Conservation (phyloP, 2,113 vertebrate genomes). For the Zootoca vivipara region DNA sequence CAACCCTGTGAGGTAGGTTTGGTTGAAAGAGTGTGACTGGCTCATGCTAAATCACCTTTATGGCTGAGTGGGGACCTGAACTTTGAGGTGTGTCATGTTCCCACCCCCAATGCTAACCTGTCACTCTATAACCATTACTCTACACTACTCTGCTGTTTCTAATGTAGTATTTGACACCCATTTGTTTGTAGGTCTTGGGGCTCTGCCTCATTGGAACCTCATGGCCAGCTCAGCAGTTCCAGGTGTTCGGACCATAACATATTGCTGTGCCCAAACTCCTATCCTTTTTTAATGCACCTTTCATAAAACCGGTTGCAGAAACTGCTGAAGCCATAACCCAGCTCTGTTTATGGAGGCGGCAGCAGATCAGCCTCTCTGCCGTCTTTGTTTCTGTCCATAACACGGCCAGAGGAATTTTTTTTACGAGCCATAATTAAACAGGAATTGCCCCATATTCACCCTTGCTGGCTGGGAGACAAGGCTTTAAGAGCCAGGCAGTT, state of each 20-base stretch:
- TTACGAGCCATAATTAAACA: conserved; percentile 68
- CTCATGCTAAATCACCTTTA: not conserved
- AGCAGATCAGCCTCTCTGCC: conserved; percentile 59
- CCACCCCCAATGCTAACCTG: not conserved
- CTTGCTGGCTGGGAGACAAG: conserved; percentile 49
- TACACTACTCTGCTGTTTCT: not conserved
- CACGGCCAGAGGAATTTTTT: conserved; percentile 41
- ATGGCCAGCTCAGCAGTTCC: conserved; percentile 28
- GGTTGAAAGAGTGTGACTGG: not conserved
- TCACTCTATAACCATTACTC: not conserved
- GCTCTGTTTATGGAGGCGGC: conserved; percentile 65
- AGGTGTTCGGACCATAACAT: conserved; percentile 59
- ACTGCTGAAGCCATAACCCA: conserved; percentile 71
- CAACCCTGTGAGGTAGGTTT: not conserved
- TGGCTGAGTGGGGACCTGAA: not conserved
- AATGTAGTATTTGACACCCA: not conserved
- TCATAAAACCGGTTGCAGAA: conserved; percentile 65
- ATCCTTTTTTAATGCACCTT: conserved; percentile 42
- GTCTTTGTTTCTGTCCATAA: conserved; percentile 23
- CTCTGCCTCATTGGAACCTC: conserved; percentile 29
- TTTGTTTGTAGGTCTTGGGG: not conserved
- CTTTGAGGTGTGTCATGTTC: not conserved
- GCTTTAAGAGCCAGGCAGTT: conserved; percentile 36
- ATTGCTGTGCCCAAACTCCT: not conserved
- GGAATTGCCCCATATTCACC: conserved; percentile 65